Evolutionary conservation across 2,797 vertebrate species (phyloP).

Genomic region (Sardinella longiceps): DNA sequence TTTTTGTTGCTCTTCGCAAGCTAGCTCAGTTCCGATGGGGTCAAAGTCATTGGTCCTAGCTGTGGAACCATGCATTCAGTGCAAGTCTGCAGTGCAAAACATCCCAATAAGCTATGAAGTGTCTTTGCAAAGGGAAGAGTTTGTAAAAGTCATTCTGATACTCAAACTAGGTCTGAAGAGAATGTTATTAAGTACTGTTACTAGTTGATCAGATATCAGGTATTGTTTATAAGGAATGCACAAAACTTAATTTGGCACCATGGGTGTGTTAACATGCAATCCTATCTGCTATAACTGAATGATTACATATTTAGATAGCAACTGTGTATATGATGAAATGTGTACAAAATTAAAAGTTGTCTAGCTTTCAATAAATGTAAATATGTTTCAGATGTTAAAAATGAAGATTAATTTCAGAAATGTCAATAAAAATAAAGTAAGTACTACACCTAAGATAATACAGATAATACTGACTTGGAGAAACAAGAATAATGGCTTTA

Average conservation of each 20-base stretch:
- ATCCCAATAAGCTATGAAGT: slow-evolving; percentile 9
- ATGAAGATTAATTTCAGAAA: slow-evolving; percentile 17
- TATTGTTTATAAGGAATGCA: slow-evolving; percentile 38
- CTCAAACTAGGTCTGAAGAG: background rate
- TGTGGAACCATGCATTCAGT: slow-evolving; percentile 16
- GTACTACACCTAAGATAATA: slow-evolving; percentile 8
- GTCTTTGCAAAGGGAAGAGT: slow-evolving; percentile 16
- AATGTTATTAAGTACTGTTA: slow-evolving; percentile 30
- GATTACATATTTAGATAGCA: slow-evolving; percentile 30
- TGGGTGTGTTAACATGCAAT: slow-evolving; percentile 40
- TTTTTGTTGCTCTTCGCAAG: background rate
- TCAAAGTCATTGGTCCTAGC: background rate
- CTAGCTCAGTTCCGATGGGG: background rate
- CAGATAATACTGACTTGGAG: slow-evolving; percentile 22
- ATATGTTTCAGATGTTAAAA: background rate
- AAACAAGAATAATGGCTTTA: slow-evolving; percentile 30
- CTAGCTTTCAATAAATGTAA: slow-evolving; percentile 11
- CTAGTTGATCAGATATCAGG: slow-evolving; percentile 40
- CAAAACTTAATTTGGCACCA: slow-evolving; percentile 28
- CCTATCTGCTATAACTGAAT: slow-evolving; percentile 23
- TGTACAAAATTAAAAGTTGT: slow-evolving; percentile 1
- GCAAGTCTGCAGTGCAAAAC: slow-evolving; percentile 21
- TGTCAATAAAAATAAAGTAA: slow-evolving; percentile 7
- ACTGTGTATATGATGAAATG: background rate
- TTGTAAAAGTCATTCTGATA: background rate